Evolutionary conservation across 1,140 invertebrate species (phyloP).

Genomic region (Meloidogyne hapla): DNA sequence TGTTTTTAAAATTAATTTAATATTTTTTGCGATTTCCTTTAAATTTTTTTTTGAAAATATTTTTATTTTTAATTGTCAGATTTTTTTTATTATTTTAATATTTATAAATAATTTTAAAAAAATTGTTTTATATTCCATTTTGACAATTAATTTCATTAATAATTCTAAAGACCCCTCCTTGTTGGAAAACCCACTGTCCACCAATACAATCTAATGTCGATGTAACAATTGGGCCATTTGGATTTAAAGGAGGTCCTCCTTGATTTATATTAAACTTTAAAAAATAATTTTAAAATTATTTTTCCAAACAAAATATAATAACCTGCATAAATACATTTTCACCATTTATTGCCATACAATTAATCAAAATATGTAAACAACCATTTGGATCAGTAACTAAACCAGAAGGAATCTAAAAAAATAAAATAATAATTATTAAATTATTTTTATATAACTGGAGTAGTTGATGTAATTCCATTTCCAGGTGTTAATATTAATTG

Average conservation of each 20-base stretch:
- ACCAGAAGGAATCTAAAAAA: slow-evolving; percentile 1
- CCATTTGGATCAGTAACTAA: neutral
- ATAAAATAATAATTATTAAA: neutral
- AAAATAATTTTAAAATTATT: neutral
- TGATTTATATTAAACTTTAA: slow-evolving; percentile 32
- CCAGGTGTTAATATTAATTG: slow-evolving; percentile 14
- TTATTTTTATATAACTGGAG: neutral
- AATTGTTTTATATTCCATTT: neutral
- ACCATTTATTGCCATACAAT: slow-evolving; percentile 20
- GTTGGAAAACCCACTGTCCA: slow-evolving; percentile 10
- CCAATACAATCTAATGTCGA: slow-evolving; percentile 22
- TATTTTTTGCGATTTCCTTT: too few relatives aligned
- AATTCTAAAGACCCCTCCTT: slow-evolving; percentile 14
- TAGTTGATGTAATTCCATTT: slow-evolving; percentile 2
- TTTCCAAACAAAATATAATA: neutral
- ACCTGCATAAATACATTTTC: slow-evolving; percentile 31
- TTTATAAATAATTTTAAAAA: neutral
- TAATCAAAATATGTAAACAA: neutral
- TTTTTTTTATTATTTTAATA: neutral
- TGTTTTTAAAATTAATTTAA: too few relatives aligned
- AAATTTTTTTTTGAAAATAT: neutral
- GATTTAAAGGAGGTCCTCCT: slow-evolving; percentile 20
- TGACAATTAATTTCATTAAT: slow-evolving; percentile 33
- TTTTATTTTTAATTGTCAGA: neutral
- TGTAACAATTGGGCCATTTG: slow-evolving; percentile 8